phyloP scores from a whole-genome alignment of 2,113 vertebrate species.

The Oncorhynchus masou region DNA sequence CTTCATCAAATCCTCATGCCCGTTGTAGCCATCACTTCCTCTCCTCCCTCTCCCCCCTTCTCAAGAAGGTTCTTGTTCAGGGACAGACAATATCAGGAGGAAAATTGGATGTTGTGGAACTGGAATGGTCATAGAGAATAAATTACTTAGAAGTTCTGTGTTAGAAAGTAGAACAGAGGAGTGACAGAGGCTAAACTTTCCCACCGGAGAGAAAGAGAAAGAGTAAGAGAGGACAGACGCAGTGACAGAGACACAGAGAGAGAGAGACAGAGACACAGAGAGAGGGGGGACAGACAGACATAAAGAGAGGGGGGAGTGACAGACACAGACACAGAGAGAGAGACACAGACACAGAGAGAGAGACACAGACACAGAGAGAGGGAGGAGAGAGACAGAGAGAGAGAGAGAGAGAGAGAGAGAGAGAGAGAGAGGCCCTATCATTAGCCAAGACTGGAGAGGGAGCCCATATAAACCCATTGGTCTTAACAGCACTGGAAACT shows the following conservation, averaged over 20 bases:
- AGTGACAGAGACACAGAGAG: too few relatives aligned
- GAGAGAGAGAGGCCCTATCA: background rate
- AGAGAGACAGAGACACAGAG: too few relatives aligned
- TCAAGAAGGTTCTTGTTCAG: background rate
- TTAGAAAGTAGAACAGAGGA: background rate
- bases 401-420: background rate
- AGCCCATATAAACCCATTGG: constrained; percentile 27
- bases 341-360: too few relatives aligned
- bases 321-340: too few relatives aligned
- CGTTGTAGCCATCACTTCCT: constrained; percentile 23
- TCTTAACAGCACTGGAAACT: constrained; percentile 47
- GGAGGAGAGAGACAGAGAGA: too few relatives aligned
- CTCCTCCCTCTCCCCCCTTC: background rate
- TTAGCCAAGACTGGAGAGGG: constrained; percentile 21
- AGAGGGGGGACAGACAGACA: background rate
- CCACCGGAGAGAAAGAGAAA: constrained; percentile 12
- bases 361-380: background rate
- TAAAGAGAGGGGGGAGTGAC: background rate
- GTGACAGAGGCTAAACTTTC: constrained; percentile 26
- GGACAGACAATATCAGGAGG: background rate
- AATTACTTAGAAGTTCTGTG: background rate
- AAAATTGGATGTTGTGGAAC: background rate
- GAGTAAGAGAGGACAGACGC: background rate
- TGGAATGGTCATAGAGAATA: background rate
- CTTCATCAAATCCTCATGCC: constrained; percentile 36